These are phyloP conservation scores for Psilanteris sp. DNA, from an alignment of 1,140 invertebrate genomes.

Conservation along the genomic window DNA sequence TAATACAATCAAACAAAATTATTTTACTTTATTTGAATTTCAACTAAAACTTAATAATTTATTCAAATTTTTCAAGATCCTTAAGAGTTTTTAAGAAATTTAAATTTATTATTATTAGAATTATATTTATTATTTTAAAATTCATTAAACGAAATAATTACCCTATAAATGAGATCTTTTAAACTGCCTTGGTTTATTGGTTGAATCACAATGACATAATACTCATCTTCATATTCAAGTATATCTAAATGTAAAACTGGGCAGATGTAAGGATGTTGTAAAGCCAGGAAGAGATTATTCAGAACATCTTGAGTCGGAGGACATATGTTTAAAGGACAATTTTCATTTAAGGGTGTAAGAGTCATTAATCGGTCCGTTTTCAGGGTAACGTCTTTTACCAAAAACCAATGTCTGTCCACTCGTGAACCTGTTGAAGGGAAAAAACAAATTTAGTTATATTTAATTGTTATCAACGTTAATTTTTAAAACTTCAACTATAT, in stretches of 20 bases:
- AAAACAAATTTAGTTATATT: no score
- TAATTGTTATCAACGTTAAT: no score
- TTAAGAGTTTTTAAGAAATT: no score
- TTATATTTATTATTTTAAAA: no score
- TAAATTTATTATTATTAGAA: no score
- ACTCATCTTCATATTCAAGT: constrained; percentile 79
- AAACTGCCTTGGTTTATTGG: constrained; percentile 93
- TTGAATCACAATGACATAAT: constrained; percentile 86
- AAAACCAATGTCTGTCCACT: constrained; percentile 93
- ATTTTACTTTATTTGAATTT: no score
- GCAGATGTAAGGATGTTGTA: constrained; percentile 95
- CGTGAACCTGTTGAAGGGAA: constrained; percentile 88
- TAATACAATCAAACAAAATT: no score
- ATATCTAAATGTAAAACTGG: constrained; percentile 91
- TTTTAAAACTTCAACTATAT: no score
- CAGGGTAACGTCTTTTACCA: constrained; percentile 87
- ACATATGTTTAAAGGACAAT: constrained; percentile 80
- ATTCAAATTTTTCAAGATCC: no score
- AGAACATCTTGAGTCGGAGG: constrained; percentile 83
- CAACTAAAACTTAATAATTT: no score
- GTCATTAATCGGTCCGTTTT: constrained; percentile 92
- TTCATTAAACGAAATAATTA: constrained; percentile 74
- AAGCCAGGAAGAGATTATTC: constrained; percentile 89
- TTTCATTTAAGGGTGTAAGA: constrained; percentile 84
- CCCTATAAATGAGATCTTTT: constrained; percentile 93